These are phyloP conservation scores for Brachyptera putata DNA, from an alignment of 2,888 invertebrate genomes.

Conservation along the genomic window DNA sequence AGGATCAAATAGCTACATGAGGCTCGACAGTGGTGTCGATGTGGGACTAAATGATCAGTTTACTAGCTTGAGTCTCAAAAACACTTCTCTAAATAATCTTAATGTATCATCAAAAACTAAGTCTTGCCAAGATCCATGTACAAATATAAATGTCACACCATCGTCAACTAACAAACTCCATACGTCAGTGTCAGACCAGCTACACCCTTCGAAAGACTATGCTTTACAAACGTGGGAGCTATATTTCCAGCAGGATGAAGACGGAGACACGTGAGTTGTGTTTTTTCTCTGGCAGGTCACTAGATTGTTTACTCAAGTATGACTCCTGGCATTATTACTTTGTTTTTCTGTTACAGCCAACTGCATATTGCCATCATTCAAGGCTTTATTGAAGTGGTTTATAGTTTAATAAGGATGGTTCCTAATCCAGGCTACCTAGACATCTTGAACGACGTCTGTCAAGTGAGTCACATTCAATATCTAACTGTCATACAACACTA, in stretches of 20 bases:
- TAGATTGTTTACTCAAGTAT: background rate
- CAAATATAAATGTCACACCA: constrained; percentile 15
- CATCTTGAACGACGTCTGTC: constrained; percentile 72
- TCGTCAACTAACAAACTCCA: background rate
- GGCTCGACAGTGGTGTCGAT: constrained; percentile 64
- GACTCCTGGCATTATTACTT: constrained; percentile 31
- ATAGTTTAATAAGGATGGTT: constrained; percentile 69
- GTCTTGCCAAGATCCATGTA: background rate
- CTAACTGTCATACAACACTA: too few species aligned
- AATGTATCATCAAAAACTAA: constrained; percentile 23
- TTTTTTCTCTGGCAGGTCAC: background rate
- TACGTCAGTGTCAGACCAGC: background rate
- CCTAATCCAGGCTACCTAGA: constrained; percentile 74
- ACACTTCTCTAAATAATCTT: constrained; percentile 32
- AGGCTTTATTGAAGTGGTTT: constrained; percentile 66
- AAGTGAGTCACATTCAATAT: constrained; percentile 44
- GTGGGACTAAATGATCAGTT: constrained; percentile 58
- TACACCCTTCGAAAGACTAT: background rate
- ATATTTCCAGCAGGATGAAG: constrained; percentile 72
- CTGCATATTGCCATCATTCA: constrained; percentile 81
- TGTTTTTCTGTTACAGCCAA: constrained; percentile 55
- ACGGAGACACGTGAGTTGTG: constrained; percentile 81
- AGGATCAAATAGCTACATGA: constrained; percentile 44
- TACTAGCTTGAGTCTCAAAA: constrained; percentile 50
- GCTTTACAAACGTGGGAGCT: constrained; percentile 52